These are phyloP conservation scores for Catalaphyllia jardinei DNA, from an alignment of 64 coral and sea anemone genomes.

Conservation along the genomic window DNA sequence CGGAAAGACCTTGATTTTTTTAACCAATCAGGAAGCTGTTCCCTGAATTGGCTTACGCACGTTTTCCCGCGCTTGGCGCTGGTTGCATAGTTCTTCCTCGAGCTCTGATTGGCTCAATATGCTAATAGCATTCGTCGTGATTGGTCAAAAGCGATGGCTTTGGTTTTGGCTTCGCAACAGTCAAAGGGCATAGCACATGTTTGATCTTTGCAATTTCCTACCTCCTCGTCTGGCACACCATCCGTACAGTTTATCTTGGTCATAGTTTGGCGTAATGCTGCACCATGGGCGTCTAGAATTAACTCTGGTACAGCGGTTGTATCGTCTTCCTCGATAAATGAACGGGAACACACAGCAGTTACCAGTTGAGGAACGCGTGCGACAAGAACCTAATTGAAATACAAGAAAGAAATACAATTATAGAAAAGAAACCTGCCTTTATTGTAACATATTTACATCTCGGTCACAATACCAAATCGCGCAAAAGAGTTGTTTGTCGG, in stretches of 20 bases:
- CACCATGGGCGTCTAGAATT: conserved; percentile 24
- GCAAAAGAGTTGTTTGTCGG: no score
- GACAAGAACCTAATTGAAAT: background rate
- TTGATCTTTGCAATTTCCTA: background rate
- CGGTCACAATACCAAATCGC: no score
- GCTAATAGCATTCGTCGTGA: no score
- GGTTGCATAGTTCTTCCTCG: no score
- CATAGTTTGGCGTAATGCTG: conserved; percentile 19
- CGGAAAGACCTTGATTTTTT: no score
- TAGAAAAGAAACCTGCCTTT: background rate
- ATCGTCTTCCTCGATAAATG: conserved; percentile 18
- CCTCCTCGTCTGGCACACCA: conserved; percentile 1
- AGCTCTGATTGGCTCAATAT: no score
- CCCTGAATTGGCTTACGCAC: no score
- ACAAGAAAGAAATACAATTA: background rate
- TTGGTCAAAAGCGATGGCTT: no score
- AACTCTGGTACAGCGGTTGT: conserved; percentile 4
- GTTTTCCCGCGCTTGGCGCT: no score
- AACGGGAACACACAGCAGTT: conserved; percentile 30
- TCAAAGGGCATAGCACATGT: no score
- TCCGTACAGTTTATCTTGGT: conserved; percentile 16
- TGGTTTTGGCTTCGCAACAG: no score
- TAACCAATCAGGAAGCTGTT: background rate
- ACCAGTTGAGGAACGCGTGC: background rate
- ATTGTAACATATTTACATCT: no score